Evolutionary conservation across 2,797 vertebrate genomes (phyloP).

Genomic region (Sorex maritimensis): DNA sequence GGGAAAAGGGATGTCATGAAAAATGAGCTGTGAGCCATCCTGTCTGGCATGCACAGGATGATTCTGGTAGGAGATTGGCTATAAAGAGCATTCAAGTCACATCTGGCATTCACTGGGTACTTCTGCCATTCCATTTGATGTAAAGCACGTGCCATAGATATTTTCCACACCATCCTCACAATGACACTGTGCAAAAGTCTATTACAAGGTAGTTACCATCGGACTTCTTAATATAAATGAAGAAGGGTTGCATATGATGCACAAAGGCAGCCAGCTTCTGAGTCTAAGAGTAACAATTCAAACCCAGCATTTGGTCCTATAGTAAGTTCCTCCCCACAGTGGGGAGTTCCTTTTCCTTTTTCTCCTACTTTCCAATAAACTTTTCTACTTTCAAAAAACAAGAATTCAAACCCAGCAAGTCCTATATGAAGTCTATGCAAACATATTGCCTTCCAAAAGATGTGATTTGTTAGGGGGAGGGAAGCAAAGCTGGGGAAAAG

Average conservation of each 20-base stretch:
- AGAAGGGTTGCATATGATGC: not conserved
- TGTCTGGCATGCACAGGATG: not conserved
- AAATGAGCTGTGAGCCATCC: not conserved
- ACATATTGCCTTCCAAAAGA: not conserved
- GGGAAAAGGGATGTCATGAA: not conserved
- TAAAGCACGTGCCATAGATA: not conserved
- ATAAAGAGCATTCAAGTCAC: not conserved
- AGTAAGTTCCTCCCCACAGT: too few relatives aligned
- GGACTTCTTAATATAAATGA: not conserved
- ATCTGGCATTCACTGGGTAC: not conserved
- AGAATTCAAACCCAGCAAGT: too few relatives aligned
- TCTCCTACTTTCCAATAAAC: too few relatives aligned
- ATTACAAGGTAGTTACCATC: not conserved
- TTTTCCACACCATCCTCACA: not conserved
- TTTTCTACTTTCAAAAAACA: too few relatives aligned
- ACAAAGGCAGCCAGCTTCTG: not conserved
- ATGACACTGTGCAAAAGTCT: not conserved
- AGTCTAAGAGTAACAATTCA: conserved; percentile 14
- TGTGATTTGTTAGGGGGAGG: too few relatives aligned
- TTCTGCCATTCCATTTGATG: not conserved
- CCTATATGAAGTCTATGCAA: too few relatives aligned
- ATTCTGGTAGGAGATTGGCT: not conserved
- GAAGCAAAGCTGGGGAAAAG: not conserved
- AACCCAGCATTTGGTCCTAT: not conserved
- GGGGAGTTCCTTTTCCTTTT: too few relatives aligned